Evolutionary conservation across 2,113 vertebrate species (phyloP).

Genomic region (Leiothrix lutea): DNA sequence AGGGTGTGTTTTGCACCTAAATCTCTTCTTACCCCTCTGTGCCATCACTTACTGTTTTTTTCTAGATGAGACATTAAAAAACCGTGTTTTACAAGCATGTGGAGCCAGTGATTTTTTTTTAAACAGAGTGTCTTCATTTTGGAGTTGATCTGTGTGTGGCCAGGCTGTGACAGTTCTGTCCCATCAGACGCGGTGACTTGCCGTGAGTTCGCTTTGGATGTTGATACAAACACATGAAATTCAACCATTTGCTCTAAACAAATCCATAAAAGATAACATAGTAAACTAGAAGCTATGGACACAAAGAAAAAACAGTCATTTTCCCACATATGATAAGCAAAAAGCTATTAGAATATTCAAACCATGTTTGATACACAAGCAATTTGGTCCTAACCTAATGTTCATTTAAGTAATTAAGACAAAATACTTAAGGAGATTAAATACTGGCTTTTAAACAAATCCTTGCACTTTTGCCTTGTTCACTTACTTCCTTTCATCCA

Average conservation of each 20-base stretch:
- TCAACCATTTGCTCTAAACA: not conserved
- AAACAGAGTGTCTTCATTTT: not conserved
- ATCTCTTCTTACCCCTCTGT: not conserved
- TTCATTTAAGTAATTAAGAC: not conserved
- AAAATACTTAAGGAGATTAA: not conserved
- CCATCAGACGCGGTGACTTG: accelerated
- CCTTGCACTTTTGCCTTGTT: not conserved
- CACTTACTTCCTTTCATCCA: accelerated
- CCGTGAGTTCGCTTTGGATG: not conserved
- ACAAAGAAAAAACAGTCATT: not conserved
- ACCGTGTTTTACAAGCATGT: accelerated
- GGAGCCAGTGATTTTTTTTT: not conserved
- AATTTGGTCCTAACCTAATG: not conserved
- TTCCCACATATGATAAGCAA: not conserved
- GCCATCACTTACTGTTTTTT: not conserved
- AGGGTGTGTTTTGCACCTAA: not conserved
- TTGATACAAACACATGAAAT: not conserved
- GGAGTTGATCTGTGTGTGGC: not conserved
- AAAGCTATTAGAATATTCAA: not conserved
- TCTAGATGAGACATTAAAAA: not conserved
- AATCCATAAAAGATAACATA: not conserved
- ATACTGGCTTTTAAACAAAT: not conserved
- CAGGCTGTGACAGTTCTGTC: too few relatives aligned
- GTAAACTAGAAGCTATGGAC: not conserved
- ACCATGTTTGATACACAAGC: not conserved